Evolutionary conservation across 2,888 invertebrate species (phyloP).

Genomic region (Acanthosepion esculentum): DNA sequence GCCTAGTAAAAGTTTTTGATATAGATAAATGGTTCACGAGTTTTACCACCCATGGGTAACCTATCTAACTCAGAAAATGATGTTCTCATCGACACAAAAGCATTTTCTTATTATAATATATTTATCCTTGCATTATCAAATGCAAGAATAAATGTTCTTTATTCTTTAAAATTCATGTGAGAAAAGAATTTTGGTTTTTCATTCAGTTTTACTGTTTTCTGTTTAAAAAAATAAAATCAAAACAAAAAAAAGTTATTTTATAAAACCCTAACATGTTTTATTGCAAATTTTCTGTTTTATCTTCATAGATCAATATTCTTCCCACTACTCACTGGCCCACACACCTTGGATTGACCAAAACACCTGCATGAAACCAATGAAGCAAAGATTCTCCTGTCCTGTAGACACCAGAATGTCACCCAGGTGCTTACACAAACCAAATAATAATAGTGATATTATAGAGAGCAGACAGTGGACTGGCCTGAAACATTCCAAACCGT

Average conservation of each 20-base stretch:
- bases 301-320: neutral
- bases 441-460: neutral
- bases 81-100: no score
- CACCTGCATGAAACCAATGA: neutral
- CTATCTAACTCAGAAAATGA: no score
- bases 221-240: neutral
- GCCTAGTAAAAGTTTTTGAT: no score
- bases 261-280: neutral
- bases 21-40: no score
- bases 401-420: constrained; percentile 1
- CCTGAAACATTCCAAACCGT: neutral
- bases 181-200: no score
- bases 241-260: neutral
- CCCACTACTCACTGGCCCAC: neutral
- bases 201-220: neutral
- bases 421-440: constrained; percentile 33
- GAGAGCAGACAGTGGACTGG: neutral
- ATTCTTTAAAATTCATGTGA: no score
- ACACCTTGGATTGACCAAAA: neutral
- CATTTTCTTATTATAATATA: no score
- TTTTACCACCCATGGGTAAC: no score
- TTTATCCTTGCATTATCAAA: no score
- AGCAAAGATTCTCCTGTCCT: constrained; percentile 33
- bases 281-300: neutral
- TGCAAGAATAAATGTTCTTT: no score